A percentile compares a stretch with the other conserved stretches of the same genome.
Conservation (phyloP, 2,888 invertebrate genomes). For the Notodonta ziczac region DNA sequence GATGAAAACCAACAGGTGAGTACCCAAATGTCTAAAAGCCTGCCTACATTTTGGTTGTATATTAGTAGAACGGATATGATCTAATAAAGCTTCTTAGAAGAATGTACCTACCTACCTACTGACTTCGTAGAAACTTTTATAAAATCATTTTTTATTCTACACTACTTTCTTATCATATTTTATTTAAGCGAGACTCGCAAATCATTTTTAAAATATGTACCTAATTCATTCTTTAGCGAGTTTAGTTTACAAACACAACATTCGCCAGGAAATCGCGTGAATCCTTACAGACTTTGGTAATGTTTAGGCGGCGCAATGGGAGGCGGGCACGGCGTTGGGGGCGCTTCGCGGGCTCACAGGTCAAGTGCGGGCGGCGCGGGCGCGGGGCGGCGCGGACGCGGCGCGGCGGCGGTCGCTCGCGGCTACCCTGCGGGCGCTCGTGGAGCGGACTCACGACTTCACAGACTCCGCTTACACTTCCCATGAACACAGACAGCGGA, state of each 20-base stretch:
- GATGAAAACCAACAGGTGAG: background rate
- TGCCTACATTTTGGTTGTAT: background rate
- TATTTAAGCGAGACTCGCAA: background rate
- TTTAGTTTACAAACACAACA: background rate
- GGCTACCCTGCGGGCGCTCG: constrained; percentile 93
- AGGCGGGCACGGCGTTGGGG: constrained; percentile 89
- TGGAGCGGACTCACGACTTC: constrained; percentile 98
- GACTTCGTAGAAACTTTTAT: background rate
- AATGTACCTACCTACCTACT: background rate
- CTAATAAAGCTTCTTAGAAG: constrained; percentile 2
- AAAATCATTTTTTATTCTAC: background rate
- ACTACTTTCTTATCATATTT: background rate
- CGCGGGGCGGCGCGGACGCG: constrained; percentile 88
- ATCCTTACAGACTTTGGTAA: background rate
- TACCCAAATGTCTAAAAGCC: background rate
- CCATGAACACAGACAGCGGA: constrained; percentile 98
- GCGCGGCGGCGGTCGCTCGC: constrained; percentile 90
- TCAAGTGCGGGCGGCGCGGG: constrained; percentile 92
- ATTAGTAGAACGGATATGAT: background rate
- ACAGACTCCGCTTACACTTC: constrained; percentile 99
- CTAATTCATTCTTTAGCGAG: background rate
- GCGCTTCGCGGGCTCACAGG: constrained; percentile 94
- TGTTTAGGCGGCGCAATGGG: constrained; percentile 77
- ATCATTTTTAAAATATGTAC: background rate
- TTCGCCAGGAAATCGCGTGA: too few species aligned